These are phyloP conservation scores for Lamprotornis superbus DNA, from an alignment of 2,113 vertebrate genomes.

Conservation along the genomic window DNA sequence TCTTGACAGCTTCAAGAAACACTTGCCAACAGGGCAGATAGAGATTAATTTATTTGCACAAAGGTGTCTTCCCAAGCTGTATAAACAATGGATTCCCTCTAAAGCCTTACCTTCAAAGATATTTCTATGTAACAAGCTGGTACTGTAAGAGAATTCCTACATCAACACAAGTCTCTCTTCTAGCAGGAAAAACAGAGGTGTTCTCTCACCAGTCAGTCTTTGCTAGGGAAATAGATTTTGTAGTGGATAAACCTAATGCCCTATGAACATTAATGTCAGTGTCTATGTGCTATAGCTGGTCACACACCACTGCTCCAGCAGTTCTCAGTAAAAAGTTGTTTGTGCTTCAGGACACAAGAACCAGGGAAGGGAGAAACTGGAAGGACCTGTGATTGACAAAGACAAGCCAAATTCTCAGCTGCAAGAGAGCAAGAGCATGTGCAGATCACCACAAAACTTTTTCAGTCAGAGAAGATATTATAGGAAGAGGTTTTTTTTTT, in stretches of 20 bases:
- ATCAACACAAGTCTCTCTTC: background rate
- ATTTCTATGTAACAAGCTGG: background rate
- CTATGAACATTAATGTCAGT: background rate
- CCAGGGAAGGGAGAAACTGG: background rate
- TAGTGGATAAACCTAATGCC: background rate
- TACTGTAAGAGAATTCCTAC: background rate
- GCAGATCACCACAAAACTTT: background rate
- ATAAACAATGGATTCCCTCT: background rate
- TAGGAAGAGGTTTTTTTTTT: accelerated
- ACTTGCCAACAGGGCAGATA: background rate
- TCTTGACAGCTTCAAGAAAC: background rate
- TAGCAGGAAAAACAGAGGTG: background rate
- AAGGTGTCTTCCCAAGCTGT: background rate
- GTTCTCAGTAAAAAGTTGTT: background rate
- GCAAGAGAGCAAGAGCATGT: accelerated
- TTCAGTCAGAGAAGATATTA: background rate
- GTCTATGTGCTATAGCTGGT: background rate
- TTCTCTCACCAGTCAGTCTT: background rate
- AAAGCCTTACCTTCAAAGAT: background rate
- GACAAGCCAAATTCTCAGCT: background rate
- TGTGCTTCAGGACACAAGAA: background rate
- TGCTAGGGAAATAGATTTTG: background rate
- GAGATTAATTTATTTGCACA: background rate
- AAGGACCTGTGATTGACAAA: background rate
- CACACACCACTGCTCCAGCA: background rate